Evolutionary conservation across 2,888 invertebrate genomes (phyloP), one percentile per base, ranked within the genome.

Genomic region (Tupiocoris notatus): DNA sequence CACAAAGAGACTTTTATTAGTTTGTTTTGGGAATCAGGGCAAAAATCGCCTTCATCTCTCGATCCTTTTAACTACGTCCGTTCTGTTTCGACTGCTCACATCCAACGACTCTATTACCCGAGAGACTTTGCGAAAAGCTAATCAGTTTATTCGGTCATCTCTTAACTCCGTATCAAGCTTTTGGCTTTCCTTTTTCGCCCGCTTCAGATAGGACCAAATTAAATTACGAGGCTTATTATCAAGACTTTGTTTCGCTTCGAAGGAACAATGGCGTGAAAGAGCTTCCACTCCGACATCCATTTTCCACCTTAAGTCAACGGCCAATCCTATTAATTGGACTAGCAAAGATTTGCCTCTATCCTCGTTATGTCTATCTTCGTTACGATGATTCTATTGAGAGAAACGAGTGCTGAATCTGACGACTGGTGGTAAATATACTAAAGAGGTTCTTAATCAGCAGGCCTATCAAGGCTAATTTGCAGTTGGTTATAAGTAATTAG

Each of bases 191-290:
- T 62, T 21, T 61, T 17, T 17, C 73, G 22, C 54, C 73, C 63
- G 20, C 73, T 73, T 62, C 73, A 25, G 65, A 75, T 66, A 59
- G 75, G 59, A 9, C 58, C 61, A 59, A 75, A 75, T 75, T 66
- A 59, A 75, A 75, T 75, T 75, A 75, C 75, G 6, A 18, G 39
- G 57, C 75, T 57, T 75, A 75, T 75, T 75, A 75, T 58, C 75
- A 66, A 66, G 66, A 58, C 65, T 73, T 71, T 61, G 63, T 63
- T 24, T 63, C 57, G 21, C 70, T 65, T 24, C n/a, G 18, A 21
- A 65, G 65, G 65, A 59, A 75, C 75, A 75, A 63, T 75, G 65
- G 59, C 17, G 62, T 25, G 24, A 65, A 65, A 65, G 62, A 62
- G 61, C 17, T 16, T 61, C 20, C 16, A 20, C 54, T 21, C 18